phyloP scores from a whole-genome alignment of 2,888 invertebrate species.

The Parelbella ahira region DNA sequence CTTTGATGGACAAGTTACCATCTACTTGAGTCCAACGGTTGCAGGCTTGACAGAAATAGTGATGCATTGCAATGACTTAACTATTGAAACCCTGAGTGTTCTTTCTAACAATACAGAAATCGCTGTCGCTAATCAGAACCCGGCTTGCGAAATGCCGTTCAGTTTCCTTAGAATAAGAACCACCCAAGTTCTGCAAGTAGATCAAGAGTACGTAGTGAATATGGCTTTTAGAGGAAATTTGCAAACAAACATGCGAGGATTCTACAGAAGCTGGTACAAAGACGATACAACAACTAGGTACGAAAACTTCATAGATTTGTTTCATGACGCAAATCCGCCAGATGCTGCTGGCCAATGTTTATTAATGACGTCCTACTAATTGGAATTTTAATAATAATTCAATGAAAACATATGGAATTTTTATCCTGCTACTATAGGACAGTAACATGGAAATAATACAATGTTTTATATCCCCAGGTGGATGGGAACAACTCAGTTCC shows the following conservation, averaged over 20 bases:
- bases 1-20: slow-evolving; percentile 64
- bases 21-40: slow-evolving; percentile 42
- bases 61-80: slow-evolving; percentile 62
- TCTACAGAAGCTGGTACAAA: slow-evolving; percentile 89
- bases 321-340: too few relatives aligned
- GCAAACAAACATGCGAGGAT: slow-evolving; percentile 87
- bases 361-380: too few relatives aligned
- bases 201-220: slow-evolving; percentile 78
- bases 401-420: too few relatives aligned
- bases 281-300: slow-evolving; percentile 80
- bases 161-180: slow-evolving; percentile 52
- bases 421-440: too few relatives aligned
- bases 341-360: too few relatives aligned
- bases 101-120: slow-evolving; percentile 35
- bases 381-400: too few relatives aligned
- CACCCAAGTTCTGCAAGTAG: slow-evolving; percentile 30
- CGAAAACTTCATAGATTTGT: too few relatives aligned
- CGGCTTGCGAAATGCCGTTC: slow-evolving; percentile 45
- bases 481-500: slow-evolving; percentile 90
- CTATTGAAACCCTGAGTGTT: slow-evolving; percentile 60
- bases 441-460: too few relatives aligned
- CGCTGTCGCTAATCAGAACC: slow-evolving; percentile 35
- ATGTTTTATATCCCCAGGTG: too few relatives aligned
- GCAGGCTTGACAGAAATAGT: slow-evolving; percentile 47
- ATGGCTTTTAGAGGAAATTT: slow-evolving; percentile 85